Percentiles rank a stretch among this genome's conserved stretches.
phyloP scores from a whole-genome alignment of 2,113 vertebrate species.

The Coracopsis vasa region DNA sequence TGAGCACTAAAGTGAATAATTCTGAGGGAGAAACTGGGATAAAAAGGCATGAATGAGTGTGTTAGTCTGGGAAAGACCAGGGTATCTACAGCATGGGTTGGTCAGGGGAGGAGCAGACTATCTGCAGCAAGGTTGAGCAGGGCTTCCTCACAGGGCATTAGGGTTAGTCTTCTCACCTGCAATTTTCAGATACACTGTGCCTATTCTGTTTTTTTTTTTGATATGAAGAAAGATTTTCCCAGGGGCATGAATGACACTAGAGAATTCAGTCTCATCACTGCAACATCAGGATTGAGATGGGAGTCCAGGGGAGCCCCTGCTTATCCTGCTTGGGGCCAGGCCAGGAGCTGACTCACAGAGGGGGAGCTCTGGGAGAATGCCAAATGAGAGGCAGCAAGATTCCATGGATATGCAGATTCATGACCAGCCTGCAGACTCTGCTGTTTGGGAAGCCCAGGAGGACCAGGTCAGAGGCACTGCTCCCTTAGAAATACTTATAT shows the following conservation, averaged over 20 bases:
- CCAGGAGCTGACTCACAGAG: neutral
- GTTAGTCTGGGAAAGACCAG: neutral
- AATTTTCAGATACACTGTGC: neutral
- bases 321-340: neutral
- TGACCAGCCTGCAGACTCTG: neutral
- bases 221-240: neutral
- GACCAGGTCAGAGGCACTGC: neutral
- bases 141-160: neutral
- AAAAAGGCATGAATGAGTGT: neutral
- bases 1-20: neutral
- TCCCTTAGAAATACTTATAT: neutral
- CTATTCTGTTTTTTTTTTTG: neutral
- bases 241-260: neutral
- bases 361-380: neutral
- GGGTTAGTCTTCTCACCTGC: neutral
- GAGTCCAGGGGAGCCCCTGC: neutral
- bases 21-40: neutral
- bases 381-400: neutral
- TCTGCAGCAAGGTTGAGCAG: neutral
- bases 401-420: neutral
- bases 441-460: neutral
- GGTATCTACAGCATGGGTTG: neutral
- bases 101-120: neutral
- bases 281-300: neutral
- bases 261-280: neutral